Base-by-base conservation (phyloP, 92 coral and sea anemone species). In the Parazoanthus atlanticus region DNA sequence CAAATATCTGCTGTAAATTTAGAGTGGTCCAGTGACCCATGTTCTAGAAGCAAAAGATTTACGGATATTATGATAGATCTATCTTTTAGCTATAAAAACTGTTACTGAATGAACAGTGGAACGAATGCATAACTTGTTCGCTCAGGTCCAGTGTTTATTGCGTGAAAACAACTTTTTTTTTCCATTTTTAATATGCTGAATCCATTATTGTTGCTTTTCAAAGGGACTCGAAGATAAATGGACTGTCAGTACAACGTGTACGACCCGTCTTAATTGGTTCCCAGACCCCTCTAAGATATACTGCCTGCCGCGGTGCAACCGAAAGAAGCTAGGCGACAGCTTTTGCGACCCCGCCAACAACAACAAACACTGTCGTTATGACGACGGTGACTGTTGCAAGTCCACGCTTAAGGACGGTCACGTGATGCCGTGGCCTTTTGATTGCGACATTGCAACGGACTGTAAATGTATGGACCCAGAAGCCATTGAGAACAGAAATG, bases 371-470 rank as follows among this genome's bases (percentile, higher is more conserved):
- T 96, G 99, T 81, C 91, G 94, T 9, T 96, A 95, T 92, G 99
- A 96, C 36, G 96, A 91, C 43, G 99, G 99, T 15, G 99, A 96
- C 79, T 96, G 99, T 78, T 96, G 99, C 69, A 87, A 83, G 12
- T 93, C 98, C 6, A 91, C 94, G 19, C 23, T 93, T 0, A 84
- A 38, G 41, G 61, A 88, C 29, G 85, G 93, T 30, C 65, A 49
- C 29, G 91, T 90, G 15, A 81, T 32, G 17, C 82, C 79, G 2
- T 36, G 73, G 73, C 93, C 92, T 8, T 72, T 15, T 5, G 23
- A 49, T 28, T 92, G 96, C 67, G 79, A 15, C 15, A 32, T 43
- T 1, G 89, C 47, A 19, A 92, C 94, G 28, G 93, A 80, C 33
- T 95, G 98, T 73, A 84, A 30, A 19, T 84, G 87, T 34, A 92